phyloP scores from a whole-genome alignment of 2,113 vertebrate species.

The Apus apus region DNA sequence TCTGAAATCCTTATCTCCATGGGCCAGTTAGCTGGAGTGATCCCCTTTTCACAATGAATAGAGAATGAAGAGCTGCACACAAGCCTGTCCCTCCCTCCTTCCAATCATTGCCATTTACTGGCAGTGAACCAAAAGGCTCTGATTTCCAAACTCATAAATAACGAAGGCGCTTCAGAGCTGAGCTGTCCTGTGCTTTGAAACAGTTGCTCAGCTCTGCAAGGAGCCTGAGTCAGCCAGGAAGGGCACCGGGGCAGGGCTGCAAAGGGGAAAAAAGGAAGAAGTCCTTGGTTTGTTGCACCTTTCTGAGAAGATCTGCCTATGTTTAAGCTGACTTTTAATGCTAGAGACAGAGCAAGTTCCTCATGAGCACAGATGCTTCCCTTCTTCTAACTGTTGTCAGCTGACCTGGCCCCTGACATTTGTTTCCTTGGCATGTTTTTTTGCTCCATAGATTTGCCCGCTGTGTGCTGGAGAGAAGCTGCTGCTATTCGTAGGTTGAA shows the following conservation, averaged over 20 bases:
- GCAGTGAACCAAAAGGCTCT: constrained; percentile 25
- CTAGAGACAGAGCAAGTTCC: neutral
- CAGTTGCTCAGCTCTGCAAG: constrained; percentile 1
- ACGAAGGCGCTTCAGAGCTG: neutral
- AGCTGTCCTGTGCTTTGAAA: neutral
- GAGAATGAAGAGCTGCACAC: constrained; percentile 69
- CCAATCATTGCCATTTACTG: constrained; percentile 60
- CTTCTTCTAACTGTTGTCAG: neutral
- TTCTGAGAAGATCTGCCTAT: neutral
- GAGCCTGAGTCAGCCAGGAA: rapidly evolving
- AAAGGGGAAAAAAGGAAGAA: neutral
- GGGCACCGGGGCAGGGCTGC: neutral
- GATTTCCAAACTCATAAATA: constrained; percentile 51
- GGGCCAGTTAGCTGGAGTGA: constrained; percentile 85
- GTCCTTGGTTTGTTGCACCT: neutral
- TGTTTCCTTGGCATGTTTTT: neutral
- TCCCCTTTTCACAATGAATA: constrained; percentile 75
- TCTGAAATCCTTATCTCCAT: constrained; percentile 89
- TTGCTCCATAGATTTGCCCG: neutral
- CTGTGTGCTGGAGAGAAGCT: neutral
- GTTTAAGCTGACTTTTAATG: neutral
- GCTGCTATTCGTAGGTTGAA: neutral
- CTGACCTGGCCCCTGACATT: constrained; percentile 12
- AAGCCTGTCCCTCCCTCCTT: neutral
- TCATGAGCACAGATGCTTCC: neutral